Percentiles rank a stretch among this genome's conserved stretches.
Conservation (phyloP, 2,888 invertebrate genomes). For the Torymus tubicola region DNA sequence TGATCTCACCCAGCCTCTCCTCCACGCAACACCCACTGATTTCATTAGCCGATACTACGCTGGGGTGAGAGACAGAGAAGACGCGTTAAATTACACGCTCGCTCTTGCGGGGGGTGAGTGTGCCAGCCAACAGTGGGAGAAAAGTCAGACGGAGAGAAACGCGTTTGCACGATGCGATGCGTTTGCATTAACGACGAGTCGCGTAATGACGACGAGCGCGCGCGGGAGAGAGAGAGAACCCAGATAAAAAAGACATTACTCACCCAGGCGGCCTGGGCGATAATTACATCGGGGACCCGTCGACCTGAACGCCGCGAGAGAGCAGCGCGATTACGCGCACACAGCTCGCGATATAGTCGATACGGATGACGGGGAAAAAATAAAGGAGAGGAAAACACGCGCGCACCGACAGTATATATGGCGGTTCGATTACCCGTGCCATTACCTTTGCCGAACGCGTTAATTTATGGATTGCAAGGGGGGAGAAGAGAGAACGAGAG, state of each 20-base stretch:
- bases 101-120: neutral
- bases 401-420: neutral
- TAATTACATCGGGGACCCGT: conserved; percentile 69
- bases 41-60: conserved; percentile 73
- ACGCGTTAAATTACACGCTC: conserved; percentile 55
- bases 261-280: conserved; percentile 66
- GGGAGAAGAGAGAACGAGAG: too few relatives aligned
- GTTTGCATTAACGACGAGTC: conserved; percentile 72
- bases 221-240: neutral
- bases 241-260: conserved; percentile 75
- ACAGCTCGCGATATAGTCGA: conserved; percentile 1
- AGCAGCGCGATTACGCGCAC: conserved; percentile 59
- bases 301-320: conserved; percentile 48
- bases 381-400: conserved; percentile 16
- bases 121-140: neutral
- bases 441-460: conserved; percentile 37
- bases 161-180: conserved; percentile 64
- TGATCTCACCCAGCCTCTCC: neutral
- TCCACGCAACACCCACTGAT: conserved; percentile 70
- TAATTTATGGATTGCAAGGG: conserved; percentile 25
- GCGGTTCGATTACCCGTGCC: conserved; percentile 45
- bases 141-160: conserved; percentile 45
- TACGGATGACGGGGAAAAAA: conserved; percentile 31
- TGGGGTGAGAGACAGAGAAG: conserved; percentile 17
- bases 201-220: conserved; percentile 68